Base-by-base conservation (phyloP, 2,888 invertebrate species). In the Nudaria mundana region DNA sequence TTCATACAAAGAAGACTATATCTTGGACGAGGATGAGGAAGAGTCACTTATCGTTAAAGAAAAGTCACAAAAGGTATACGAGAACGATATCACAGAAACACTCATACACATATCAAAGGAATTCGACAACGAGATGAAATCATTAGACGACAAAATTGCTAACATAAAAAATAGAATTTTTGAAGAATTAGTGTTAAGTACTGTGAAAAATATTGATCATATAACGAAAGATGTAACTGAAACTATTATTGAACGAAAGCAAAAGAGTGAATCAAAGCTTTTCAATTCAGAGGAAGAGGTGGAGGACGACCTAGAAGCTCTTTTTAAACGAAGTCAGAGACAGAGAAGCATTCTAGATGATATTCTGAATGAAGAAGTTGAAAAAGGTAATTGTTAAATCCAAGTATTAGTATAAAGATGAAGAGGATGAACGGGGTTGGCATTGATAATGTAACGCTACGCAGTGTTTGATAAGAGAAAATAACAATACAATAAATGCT, bases 301-400 rank as follows among this genome's bases (percentile, higher is more conserved):
- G 10, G 92, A 92, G 62, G 90, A 91, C 37, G 91, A 91, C 55
- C 76, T 93, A 59, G 92, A 93, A 72, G 91, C 90, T 43, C 81
- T 94, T 40, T 81, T 94, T 31, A 90, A 82, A 71, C 90, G 92
- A 62, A 92, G 93, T 53, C 90, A 92, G 71, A 90, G 90, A 63
- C 93, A 94, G 74, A 90, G 93, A 73, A 93, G 92, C 77, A 91
- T 93, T 62, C 87, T 94, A 63, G 93, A 92, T 56, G 93, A 94
- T 77, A 92, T 93, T 59, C 81, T 92, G 44, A 91, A 90, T 66
- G 88, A 91, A 67, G 91, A 91, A 85, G 89, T 90, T 61, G 86
- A 77, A 74, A 87, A 89, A 89, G 89, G 89, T 89, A 89, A 87
- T 72, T 79, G 61, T 75, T 70, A 67, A 74, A 62, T 74, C 67